Evolutionary conservation across 2,113 vertebrate genomes (phyloP), one percentile per base, ranked within the genome.

Genomic region (Hippocampus comes): DNA sequence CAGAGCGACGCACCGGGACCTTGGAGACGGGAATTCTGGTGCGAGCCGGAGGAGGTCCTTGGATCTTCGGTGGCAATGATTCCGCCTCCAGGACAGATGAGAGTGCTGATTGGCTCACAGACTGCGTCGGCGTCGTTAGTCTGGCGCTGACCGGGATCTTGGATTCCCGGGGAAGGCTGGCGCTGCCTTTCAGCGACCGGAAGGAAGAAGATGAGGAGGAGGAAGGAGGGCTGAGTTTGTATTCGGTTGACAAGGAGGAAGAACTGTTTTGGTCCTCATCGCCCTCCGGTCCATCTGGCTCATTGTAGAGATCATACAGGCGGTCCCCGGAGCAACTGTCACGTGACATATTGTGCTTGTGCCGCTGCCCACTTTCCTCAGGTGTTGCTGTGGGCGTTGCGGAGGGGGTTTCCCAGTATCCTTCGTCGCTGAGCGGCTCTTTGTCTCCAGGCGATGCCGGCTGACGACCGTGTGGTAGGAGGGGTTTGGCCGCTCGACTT

Each of bases 21-120:
- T 97, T 98, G 74, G 97, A 97, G 70, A 99, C 94, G 0, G 97
- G 97, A 80, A 99, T 98, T 91, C 95, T 96, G 75, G 96, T 99
- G 91, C 95, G 95, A 69, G 92, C 95, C 82, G 94, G 94, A 78
- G 93, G 92, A 73, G 94, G 86, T 74, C 92, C 76, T 85, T 95
- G 92, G 1, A 90, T 94, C 92, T 95, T 95, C 90, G 92, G 86
- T 8, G 90, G 90, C 27, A 91, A 92, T 63, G 83, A 84, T 0
- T 88, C 87, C 0, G 92, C 89, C 68, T 95, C 94, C 77, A 93
- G 90, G 68, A 92, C 91, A 56, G 91, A 89, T 17, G 92, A 73
- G 41, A 94, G 93, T 74, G 87, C 84, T 46, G 91, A 92, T 1
- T 96, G 95, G 86, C 94, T 95, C 75, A 92, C 81, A 1, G 95